A percentile compares a stretch with the other conserved stretches of the same genome.
Conservation (phyloP, 2,113 vertebrate genomes). For the Junco hyemalis region DNA sequence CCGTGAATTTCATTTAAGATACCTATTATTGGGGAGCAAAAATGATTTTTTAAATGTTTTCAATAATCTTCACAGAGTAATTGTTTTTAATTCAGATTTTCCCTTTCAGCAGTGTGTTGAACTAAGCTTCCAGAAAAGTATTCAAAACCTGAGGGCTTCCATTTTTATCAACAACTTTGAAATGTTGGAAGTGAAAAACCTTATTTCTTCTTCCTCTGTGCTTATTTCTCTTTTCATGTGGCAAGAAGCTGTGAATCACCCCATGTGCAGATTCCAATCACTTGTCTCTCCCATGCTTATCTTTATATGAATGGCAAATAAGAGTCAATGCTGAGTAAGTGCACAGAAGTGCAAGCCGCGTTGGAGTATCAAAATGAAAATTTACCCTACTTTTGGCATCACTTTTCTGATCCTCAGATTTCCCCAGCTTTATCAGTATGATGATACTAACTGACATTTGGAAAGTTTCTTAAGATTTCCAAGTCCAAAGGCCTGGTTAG, state of each 20-base stretch:
- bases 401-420: not conserved
- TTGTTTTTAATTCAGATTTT: not conserved
- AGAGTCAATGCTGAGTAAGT: not conserved
- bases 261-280: not conserved
- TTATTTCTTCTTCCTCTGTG: not conserved
- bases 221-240: not conserved
- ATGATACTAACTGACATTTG: not conserved
- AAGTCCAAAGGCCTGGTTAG: not conserved
- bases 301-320: not conserved
- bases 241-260: not conserved
- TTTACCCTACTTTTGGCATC: not conserved
- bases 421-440: not conserved
- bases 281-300: not conserved
- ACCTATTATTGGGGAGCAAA: fast-evolving
- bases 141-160: not conserved
- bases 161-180: not conserved
- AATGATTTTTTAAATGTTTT: not conserved
- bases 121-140: not conserved
- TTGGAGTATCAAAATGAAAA: not conserved
- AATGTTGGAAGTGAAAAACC: not conserved
- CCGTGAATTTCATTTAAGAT: not conserved
- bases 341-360: not conserved
- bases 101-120: not conserved
- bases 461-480: not conserved
- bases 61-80: not conserved